Base-by-base conservation (phyloP, 2,113 vertebrate genomes). In the Pedetes capensis region DNA sequence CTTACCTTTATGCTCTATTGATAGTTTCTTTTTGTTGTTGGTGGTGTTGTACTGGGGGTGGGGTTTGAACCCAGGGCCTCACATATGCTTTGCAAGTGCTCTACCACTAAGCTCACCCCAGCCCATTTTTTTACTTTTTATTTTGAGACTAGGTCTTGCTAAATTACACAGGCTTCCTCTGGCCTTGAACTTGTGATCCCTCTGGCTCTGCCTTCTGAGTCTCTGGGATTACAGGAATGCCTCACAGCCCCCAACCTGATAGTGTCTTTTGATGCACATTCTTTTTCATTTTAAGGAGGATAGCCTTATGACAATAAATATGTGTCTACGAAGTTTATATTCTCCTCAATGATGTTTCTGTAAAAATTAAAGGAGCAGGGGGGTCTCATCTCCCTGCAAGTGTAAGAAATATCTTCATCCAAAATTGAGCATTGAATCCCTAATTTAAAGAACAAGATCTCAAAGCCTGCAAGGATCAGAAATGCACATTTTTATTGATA, bases 291-390 rank as follows among this genome's bases (percentile, higher is more conserved):
- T 18, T 39, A 29, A 3, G 2, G 4, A 49, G 3, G 37, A 16
- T 7, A 47, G 51, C 16, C 37, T 79, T 91, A 87, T 34, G 32
- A 47, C 34, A 66, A n/a, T 22, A 61, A 68, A 16, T 69, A 34
- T 32, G 57, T 69, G 22, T 72, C 42, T 39, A 18, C 25, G 79
- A 68, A 1, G 3, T n/a, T 72, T 23, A 61, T 29, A 18, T 42
- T 14, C 0, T 25, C 37, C 11, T 27, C 11, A 42, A 0, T 27
- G 29, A 39, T 29, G 55, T 61, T 29, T 71, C 63, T 10, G 0
- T 84, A 69, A 47, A 66, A 63, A 18, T 20, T n/a, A 71, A 81
- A 44, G 5, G 20, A 4, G 0, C 13, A 22, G 11, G 4, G 17
- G 53, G 27, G 2, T 22, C 69, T 32, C 22, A 17, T 47, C 13